Conservation (phyloP, 2,797 vertebrate species). For the Myotis findleyi region DNA sequence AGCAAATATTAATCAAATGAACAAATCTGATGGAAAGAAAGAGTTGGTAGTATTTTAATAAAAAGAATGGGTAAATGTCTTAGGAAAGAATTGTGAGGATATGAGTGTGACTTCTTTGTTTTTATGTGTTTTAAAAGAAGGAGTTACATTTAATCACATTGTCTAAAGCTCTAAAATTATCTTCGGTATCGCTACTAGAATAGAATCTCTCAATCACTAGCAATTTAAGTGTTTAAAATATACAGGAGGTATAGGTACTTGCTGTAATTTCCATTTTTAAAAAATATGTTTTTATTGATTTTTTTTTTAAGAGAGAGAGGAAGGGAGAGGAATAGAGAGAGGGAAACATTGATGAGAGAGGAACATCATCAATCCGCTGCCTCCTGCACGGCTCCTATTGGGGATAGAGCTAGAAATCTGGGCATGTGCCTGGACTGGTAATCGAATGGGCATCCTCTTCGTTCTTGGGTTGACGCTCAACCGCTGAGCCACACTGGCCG, state of each 20-base stretch:
- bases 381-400: too few relatives aligned
- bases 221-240: conserved; percentile 33
- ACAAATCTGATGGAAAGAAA: neutral
- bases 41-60: neutral
- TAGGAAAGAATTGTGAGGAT: conserved; percentile 32
- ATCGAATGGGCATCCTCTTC: too few relatives aligned
- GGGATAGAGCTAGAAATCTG: too few relatives aligned
- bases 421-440: too few relatives aligned
- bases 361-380: too few relatives aligned
- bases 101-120: neutral
- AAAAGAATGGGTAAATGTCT: neutral
- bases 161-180: neutral
- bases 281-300: too few relatives aligned
- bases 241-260: neutral
- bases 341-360: too few relatives aligned
- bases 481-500: too few relatives aligned
- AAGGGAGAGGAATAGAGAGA: too few relatives aligned
- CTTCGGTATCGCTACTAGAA: neutral
- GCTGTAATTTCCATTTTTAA: neutral
- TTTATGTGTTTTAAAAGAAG: conserved; percentile 51
- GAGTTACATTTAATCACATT: neutral
- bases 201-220: conserved; percentile 40
- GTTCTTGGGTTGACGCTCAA: too few relatives aligned
- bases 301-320: too few relatives aligned
- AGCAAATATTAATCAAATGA: conserved; percentile 70